These are phyloP conservation scores for Gastrophryne carolinensis DNA, from an alignment of 2,797 vertebrate species.

Conservation along the genomic window DNA sequence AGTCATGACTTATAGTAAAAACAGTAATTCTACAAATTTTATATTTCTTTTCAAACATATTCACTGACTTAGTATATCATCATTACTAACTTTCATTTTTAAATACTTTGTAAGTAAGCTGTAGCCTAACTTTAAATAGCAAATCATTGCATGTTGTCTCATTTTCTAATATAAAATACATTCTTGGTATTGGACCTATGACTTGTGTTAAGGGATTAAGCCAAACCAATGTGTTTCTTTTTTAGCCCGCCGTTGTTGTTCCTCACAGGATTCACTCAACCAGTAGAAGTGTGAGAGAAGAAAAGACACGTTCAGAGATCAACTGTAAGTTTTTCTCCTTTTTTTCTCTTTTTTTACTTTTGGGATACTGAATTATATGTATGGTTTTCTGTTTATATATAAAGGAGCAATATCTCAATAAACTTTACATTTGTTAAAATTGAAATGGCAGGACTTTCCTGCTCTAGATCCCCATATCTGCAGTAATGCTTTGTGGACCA, in stretches of 20 bases:
- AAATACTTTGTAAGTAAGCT: background rate
- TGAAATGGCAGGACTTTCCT: no score
- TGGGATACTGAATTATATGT: background rate
- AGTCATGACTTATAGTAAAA: background rate
- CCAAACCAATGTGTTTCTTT: conserved; percentile 26
- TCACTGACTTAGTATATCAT: background rate
- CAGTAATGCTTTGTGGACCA: no score
- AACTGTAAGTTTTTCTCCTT: conserved; percentile 81
- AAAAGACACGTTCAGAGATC: conserved; percentile 94
- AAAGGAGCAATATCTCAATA: no score
- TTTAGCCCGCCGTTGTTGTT: conserved; percentile 86
- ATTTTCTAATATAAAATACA: background rate
- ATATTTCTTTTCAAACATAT: background rate
- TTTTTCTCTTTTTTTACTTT: background rate
- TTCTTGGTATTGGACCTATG: background rate
- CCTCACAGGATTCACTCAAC: conserved; percentile 94
- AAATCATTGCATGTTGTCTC: background rate
- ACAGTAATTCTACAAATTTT: background rate
- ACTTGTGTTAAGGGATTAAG: background rate
- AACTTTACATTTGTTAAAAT: no score
- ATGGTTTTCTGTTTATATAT: background rate
- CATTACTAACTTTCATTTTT: background rate
- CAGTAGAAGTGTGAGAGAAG: conserved; percentile 90
- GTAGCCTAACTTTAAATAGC: background rate
- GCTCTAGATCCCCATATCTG: no score